Evolutionary conservation across 2,113 vertebrate species (phyloP), one percentile per base, ranked within the genome.

Genomic region (Oreotrochilus melanogaster): DNA sequence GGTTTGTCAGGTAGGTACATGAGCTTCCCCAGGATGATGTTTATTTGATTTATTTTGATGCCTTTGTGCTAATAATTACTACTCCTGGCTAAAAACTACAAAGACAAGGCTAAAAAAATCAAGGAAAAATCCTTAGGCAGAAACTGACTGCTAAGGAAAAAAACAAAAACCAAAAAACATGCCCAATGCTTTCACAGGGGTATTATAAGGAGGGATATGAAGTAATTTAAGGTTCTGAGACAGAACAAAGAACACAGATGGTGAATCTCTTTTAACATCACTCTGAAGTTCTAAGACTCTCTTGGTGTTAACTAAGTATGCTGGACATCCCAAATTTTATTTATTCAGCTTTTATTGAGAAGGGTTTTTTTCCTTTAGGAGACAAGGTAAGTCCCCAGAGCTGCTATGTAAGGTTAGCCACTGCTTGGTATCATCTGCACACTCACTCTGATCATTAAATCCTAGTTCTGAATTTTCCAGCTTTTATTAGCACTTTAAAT

Each of bases 401-500:
- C 13, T 80, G 8, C 28, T 82, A 62, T 0, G 1, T 45, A 67
- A 88, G 8, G 14, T 53, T 47, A 76, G 19, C 37, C 35, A 33
- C 50, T 80, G 28, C 45, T 53, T 50, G 22, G 48, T 78, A 78
- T 65, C 15, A 65, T 87, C 50, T 82, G 62, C 37, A 53, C 28
- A 64, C 37, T 92, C 56, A 83, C 10, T 3, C n/a, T 69, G 27
- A 17, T 14, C 48, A 64, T 73, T 62, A 83, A 86, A 88, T 60
- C 24, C 53, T 31, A 62, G 28, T 73, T 86, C 78, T 86, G 57
- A 80, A 60, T 84, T 93, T 95, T 67, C 67, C 58, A 88, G 56
- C 11, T 79, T 95, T 90, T 88, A 78, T 92, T 88, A 80, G 42
- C 8, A 50, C 65, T 92, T 90, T 56, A 88, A 93, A 88, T 81